Base-by-base conservation (phyloP, 2,113 vertebrate species). In the Casuarius casuarius region DNA sequence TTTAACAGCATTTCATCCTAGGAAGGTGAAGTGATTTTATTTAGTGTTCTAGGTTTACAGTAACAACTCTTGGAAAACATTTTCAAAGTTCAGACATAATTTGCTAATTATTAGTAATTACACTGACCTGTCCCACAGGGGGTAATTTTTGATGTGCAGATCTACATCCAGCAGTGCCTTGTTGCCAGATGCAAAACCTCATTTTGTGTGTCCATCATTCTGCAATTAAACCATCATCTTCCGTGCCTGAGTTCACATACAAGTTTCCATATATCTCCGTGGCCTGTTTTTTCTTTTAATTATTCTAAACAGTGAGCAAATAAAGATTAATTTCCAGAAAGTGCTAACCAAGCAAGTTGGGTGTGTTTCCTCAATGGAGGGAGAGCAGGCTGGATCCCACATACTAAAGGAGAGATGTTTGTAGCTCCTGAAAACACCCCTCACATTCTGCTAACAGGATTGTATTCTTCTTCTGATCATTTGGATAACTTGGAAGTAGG, bases 61-160 rank as follows among this genome's bases (percentile, higher is more conserved):
- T 61, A 85, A 62, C 33, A n/a, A 46, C 52, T 77, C 63, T 71
- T 49, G 7, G 2, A 2, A 76, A 42, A 67, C 15, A 35, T 9
- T 18, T 5, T n/a, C 17, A 58, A 70, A 25, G 7, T 9, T 86
- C n/a, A 86, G 54, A 74, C 11, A 4, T 0, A 5, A 63, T 54
- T 65, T 59, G 40, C 10, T 87, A 28, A 79, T 61, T 67, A 49
- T 58, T 38, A 76, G 17, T 48, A 83, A 93, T 44, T 67, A 65
- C 38, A 54, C 33, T 20, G 76, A 44, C 0, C 0, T n/a, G 33
- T 59, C 46, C 12, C 62, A 0, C 1, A 35, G 22, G 26, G 58
- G 52, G 25, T 54, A n/a, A 23, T 12, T 65, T 85, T 83, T 63
- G 21, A 48, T 76, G 84, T 26, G 33, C 49, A 84, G 33, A 74